phyloP scores from a whole-genome alignment of 2,113 vertebrate genomes.

The Furnarius figulus region DNA sequence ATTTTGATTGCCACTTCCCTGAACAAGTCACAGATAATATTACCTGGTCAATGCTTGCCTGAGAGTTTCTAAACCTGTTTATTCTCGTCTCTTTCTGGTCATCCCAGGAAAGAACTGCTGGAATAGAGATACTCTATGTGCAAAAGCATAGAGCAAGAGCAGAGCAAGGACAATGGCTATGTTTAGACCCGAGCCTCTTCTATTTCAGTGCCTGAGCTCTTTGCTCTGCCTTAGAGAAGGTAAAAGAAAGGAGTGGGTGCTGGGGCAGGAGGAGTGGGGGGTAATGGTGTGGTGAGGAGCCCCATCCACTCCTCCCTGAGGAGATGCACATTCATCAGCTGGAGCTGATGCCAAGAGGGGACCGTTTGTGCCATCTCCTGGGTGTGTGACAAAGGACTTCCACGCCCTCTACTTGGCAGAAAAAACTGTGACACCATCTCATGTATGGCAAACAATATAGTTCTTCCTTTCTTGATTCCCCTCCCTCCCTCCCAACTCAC shows the following conservation, averaged over 20 bases:
- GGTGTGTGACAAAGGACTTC: neutral
- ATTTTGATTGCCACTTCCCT: neutral
- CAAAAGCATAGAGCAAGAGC: neutral
- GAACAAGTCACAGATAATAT: neutral
- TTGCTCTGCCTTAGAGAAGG: neutral
- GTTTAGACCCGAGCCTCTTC: neutral
- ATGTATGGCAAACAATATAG: fast-evolving
- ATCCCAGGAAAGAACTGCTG: neutral
- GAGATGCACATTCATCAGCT: neutral
- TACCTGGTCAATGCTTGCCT: neutral
- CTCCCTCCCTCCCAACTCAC: neutral
- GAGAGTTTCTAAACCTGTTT: neutral
- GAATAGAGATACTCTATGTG: neutral
- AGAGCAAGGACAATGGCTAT: neutral
- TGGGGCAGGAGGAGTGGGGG: neutral
- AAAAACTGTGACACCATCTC: neutral
- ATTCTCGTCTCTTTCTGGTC: neutral
- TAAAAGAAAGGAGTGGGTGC: neutral
- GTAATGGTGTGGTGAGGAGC: neutral
- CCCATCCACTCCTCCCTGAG: neutral
- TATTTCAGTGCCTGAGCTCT: neutral
- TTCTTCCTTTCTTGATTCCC: neutral
- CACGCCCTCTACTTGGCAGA: neutral
- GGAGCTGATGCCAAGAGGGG: neutral
- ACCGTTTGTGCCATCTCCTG: neutral